A percentile compares a stretch with the other conserved stretches of the same genome.
These are phyloP conservation scores for Yponomeuta sedellus DNA, from an alignment of 2,888 invertebrate species.

Conservation along the genomic window DNA sequence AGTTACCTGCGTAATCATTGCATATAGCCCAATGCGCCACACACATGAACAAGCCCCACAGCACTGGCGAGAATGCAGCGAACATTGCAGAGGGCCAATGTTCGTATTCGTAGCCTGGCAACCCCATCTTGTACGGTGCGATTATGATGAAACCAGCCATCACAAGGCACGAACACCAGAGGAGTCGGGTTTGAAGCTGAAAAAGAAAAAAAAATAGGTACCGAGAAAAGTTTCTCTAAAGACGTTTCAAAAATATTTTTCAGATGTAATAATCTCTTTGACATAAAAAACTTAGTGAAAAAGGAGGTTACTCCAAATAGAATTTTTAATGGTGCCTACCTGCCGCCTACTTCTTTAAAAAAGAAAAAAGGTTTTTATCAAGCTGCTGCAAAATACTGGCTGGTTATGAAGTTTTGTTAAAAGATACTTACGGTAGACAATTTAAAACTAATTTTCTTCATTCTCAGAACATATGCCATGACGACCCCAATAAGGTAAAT, in stretches of 20 bases:
- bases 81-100: constrained; percentile 70
- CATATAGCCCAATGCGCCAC: constrained; percentile 71
- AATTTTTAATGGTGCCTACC: too few relatives aligned
- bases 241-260: background rate
- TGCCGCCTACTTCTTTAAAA: too few relatives aligned
- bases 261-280: too few relatives aligned
- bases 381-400: too few relatives aligned
- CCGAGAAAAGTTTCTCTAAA: background rate
- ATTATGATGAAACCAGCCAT: constrained; percentile 59
- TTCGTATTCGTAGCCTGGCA: constrained; percentile 67
- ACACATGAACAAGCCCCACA: constrained; percentile 74
- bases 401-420: too few relatives aligned
- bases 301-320: too few relatives aligned
- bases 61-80: constrained; percentile 73
- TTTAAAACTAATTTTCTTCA: constrained; percentile 51
- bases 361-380: too few relatives aligned
- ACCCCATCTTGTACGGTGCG: constrained; percentile 73
- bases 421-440: constrained; percentile 55
- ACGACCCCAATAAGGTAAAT: constrained; percentile 75
- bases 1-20: constrained; percentile 68
- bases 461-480: constrained; percentile 67
- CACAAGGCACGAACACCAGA: constrained; percentile 53
- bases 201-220: constrained; percentile 22
- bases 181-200: constrained; percentile 53
- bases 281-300: too few relatives aligned